Conservation (phyloP, 2,113 vertebrate genomes). For the Rattus rattus region DNA sequence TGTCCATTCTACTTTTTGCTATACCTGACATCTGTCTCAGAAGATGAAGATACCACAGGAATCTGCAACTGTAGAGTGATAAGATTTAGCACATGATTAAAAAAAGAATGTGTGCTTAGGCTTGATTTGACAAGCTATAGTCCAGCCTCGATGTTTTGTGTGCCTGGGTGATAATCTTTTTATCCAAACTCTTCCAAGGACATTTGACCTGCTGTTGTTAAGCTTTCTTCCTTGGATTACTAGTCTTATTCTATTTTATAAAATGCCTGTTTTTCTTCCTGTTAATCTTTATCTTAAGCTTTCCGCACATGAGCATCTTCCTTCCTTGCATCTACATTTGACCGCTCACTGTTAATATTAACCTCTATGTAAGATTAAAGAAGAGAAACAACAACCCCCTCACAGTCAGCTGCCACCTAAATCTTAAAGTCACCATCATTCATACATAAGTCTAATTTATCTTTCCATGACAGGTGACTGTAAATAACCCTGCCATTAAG, state of each 20-base stretch:
- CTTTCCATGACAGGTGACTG: neutral
- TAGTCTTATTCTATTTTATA: neutral
- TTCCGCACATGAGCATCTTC: neutral
- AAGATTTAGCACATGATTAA: neutral
- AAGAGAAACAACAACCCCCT: neutral
- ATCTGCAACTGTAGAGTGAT: neutral
- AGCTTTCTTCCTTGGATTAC: neutral
- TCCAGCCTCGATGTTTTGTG: neutral
- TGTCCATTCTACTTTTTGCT: neutral
- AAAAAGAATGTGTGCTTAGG: neutral
- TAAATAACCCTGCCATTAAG: neutral
- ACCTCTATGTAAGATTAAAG: neutral
- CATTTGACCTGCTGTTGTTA: neutral
- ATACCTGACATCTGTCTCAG: neutral
- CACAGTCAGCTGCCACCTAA: neutral
- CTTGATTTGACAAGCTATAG: neutral
- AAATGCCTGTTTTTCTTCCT: neutral
- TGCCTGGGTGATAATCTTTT: neutral
- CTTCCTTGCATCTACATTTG: neutral
- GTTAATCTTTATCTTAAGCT: neutral
- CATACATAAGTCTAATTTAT: neutral
- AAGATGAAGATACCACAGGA: neutral
- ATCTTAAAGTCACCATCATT: neutral
- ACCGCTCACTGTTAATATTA: neutral
- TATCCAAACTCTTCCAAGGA: neutral